Percentiles rank a stretch among this genome's conserved stretches.
Conservation (phyloP, 2,113 vertebrate genomes). For the Vulpes ferrilata region DNA sequence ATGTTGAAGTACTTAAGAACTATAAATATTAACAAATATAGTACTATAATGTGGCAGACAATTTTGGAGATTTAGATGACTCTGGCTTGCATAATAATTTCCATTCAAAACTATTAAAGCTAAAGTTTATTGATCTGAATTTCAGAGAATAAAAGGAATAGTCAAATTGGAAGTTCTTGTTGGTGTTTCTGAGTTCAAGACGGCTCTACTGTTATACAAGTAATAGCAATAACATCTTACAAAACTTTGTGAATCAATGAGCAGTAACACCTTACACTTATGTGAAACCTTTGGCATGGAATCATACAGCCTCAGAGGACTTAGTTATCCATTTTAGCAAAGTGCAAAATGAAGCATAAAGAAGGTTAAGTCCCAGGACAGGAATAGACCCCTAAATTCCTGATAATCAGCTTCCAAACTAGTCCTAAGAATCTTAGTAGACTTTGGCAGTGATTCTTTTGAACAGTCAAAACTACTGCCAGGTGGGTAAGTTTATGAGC, state of each 20-base stretch:
- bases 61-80: neutral
- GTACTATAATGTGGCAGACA: neutral
- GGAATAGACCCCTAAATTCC: constrained; percentile 46
- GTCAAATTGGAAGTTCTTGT: neutral
- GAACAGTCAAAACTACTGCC: constrained; percentile 29
- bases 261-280: neutral
- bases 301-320: neutral
- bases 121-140: neutral
- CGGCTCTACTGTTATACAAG: neutral
- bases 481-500: constrained; percentile 71
- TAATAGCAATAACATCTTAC: neutral
- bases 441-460: constrained; percentile 34
- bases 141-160: neutral
- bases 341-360: constrained; percentile 43
- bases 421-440: constrained; percentile 38
- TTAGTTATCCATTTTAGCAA: constrained; percentile 3
- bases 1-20: neutral
- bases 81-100: neutral
- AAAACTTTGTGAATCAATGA: neutral
- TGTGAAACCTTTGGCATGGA: neutral
- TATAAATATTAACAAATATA: neutral
- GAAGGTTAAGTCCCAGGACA: neutral
- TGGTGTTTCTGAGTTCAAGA: neutral
- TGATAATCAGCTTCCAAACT: constrained; percentile 55
- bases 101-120: neutral